phyloP scores from a whole-genome alignment of 2,113 vertebrate genomes.

The Eulemur rufifrons region DNA sequence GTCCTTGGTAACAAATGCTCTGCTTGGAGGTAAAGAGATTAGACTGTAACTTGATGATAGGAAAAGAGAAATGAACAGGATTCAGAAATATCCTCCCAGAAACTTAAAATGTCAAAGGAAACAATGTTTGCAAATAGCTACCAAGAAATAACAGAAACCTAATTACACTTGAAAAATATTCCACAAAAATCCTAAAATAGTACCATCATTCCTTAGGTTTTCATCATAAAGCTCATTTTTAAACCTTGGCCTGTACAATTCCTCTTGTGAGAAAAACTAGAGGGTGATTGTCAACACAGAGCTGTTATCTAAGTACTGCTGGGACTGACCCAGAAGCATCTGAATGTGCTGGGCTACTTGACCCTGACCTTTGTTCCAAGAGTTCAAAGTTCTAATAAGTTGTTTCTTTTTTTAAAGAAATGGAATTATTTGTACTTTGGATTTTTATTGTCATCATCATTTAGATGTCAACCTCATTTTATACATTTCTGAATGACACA shows the following conservation, averaged over 20 bases:
- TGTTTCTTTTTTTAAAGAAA: not conserved
- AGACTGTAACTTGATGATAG: not conserved
- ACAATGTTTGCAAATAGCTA: not conserved
- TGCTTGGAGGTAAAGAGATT: not conserved
- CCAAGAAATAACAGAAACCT: constrained; percentile 14
- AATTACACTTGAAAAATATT: not conserved
- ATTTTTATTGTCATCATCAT: not conserved
- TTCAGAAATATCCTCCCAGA: not conserved
- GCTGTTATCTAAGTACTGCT: not conserved
- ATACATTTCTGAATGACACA: not conserved
- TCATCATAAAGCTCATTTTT: not conserved
- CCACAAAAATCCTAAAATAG: not conserved
- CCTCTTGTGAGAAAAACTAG: not conserved
- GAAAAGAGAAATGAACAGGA: not conserved
- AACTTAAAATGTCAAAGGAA: not conserved
- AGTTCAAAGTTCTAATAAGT: not conserved
- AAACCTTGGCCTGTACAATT: not conserved
- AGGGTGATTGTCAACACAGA: not conserved
- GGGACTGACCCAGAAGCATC: not conserved
- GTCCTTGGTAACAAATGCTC: not conserved
- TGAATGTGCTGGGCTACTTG: not conserved
- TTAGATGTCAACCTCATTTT: not conserved
- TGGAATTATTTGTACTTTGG: not conserved
- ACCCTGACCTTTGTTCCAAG: not conserved
- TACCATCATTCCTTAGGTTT: not conserved